These are phyloP conservation scores for Hypanus sabinus DNA, from an alignment of 2,113 vertebrate species.

Conservation along the genomic window DNA sequence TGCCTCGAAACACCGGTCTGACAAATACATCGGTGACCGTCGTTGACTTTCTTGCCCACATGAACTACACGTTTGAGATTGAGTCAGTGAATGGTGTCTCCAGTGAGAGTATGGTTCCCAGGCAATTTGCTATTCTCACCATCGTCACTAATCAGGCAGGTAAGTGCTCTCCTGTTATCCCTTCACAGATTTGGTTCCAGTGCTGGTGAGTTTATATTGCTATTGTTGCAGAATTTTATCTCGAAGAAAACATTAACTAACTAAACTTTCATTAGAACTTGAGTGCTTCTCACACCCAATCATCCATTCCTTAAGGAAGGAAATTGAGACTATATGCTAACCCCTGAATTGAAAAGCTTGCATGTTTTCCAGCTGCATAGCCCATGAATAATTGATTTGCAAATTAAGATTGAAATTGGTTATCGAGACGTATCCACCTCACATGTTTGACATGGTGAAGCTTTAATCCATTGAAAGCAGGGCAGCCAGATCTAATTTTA, in stretches of 20 bases:
- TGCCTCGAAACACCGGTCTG: slow-evolving; percentile 75
- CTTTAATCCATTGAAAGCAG: background rate
- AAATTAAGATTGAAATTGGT: background rate
- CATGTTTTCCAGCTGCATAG: background rate
- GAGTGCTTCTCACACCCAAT: background rate
- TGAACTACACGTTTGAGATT: slow-evolving; percentile 94
- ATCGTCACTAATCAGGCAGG: slow-evolving; percentile 84
- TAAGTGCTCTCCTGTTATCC: slow-evolving; percentile 55
- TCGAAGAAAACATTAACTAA: too few species aligned
- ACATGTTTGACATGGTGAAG: background rate
- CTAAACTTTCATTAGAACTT: background rate
- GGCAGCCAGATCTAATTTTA: background rate
- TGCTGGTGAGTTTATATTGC: background rate
- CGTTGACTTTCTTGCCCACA: slow-evolving; percentile 77
- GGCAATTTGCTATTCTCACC: slow-evolving; percentile 75
- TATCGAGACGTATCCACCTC: background rate
- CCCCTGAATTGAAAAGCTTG: background rate
- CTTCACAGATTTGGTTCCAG: background rate
- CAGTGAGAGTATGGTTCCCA: slow-evolving; percentile 73
- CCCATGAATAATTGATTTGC: background rate
- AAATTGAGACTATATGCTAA: background rate
- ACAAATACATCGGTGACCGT: slow-evolving; percentile 75
- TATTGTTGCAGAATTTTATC: background rate
- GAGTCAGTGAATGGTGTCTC: slow-evolving; percentile 86
- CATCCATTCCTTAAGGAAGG: background rate